phyloP scores from a whole-genome alignment of 2,888 invertebrate species.

The Atrina japonica region DNA sequence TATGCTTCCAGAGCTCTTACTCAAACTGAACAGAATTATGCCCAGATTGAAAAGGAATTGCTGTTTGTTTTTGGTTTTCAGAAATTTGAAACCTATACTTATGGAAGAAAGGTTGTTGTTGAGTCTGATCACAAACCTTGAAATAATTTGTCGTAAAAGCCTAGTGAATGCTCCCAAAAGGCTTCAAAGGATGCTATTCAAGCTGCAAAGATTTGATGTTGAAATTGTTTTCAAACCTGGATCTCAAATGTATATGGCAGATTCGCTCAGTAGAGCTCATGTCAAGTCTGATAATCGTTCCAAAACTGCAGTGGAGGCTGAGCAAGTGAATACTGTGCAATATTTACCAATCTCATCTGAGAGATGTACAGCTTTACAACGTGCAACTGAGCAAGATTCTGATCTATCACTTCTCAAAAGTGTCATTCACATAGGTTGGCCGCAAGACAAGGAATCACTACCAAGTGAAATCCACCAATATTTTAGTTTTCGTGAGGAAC shows the following conservation, averaged over 20 bases:
- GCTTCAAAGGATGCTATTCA: no score
- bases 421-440: background rate
- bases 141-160: constrained; percentile 34
- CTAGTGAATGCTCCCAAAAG: no score
- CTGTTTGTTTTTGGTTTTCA: constrained; percentile 40
- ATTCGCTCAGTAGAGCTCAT: constrained; percentile 34
- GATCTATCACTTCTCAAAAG: background rate
- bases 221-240: constrained; percentile 38
- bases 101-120: constrained; percentile 30
- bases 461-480: background rate
- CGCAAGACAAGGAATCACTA: background rate
- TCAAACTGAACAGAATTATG: constrained; percentile 38
- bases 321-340: constrained; percentile 10
- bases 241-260: constrained; percentile 39
- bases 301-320: background rate
- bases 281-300: background rate
- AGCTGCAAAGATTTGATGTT: constrained; percentile 38
- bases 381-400: background rate
- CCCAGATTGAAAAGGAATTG: constrained; percentile 40
- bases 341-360: background rate
- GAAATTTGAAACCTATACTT: no score
- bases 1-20: no score
- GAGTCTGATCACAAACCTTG: constrained; percentile 47
- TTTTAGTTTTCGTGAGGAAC: constrained; percentile 4
- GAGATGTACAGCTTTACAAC: background rate